Conservation (phyloP, 2,113 vertebrate species). For the Terrapene triunguis region DNA sequence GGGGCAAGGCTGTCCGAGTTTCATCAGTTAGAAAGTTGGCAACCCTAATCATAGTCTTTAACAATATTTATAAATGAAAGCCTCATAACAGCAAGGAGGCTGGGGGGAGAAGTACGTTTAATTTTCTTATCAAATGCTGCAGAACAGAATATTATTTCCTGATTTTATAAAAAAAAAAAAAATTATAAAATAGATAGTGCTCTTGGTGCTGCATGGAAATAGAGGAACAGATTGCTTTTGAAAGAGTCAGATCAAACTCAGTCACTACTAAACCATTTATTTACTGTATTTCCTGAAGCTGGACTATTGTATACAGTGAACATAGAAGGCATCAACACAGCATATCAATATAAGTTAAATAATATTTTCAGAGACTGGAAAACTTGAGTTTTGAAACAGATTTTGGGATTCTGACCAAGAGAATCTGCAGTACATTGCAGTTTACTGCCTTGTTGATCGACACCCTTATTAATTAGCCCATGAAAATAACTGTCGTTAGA, state of each 20-base stretch:
- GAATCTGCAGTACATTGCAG: slow-evolving; percentile 34
- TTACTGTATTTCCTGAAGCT: neutral
- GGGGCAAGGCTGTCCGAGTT: too few species aligned
- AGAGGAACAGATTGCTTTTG: neutral
- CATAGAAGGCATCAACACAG: neutral
- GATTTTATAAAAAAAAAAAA: slow-evolving; percentile 35
- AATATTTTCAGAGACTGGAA: slow-evolving; percentile 40
- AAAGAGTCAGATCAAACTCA: neutral
- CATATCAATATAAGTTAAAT: neutral
- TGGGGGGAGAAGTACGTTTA: neutral
- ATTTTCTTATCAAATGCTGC: neutral
- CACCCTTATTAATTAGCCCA: slow-evolving; percentile 54
- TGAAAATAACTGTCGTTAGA: slow-evolving; percentile 64
- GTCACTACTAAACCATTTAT: neutral
- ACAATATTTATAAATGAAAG: neutral
- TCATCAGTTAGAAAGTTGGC: neutral
- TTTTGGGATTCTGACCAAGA: slow-evolving; percentile 41
- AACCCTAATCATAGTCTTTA: neutral
- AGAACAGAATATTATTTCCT: neutral
- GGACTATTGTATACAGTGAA: neutral
- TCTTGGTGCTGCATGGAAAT: neutral
- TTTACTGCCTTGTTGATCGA: slow-evolving; percentile 57
- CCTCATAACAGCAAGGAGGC: neutral
- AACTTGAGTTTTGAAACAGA: neutral
- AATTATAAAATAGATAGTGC: neutral